A percentile compares a stretch with the other conserved stretches of the same genome.
phyloP scores from a whole-genome alignment of 2,113 vertebrate species.

The Calyptommatus sinebrachiatus region DNA sequence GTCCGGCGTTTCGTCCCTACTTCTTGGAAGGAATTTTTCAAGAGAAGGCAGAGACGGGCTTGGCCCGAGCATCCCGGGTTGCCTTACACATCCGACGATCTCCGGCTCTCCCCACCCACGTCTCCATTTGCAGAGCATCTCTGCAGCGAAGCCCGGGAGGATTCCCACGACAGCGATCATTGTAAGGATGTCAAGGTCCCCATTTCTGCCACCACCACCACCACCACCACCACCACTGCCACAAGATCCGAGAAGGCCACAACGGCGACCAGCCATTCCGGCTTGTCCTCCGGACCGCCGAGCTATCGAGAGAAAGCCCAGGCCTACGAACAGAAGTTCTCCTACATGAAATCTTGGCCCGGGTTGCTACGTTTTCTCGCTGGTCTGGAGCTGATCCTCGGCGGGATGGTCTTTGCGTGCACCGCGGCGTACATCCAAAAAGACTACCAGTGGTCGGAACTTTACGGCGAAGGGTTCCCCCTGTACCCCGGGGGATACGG shows the following conservation, averaged over 20 bases:
- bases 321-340: slow-evolving; percentile 65
- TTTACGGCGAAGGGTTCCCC: slow-evolving; percentile 48
- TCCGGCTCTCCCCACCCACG: slow-evolving; percentile 65
- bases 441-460: slow-evolving; percentile 76
- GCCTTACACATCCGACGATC: slow-evolving; percentile 59
- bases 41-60: slow-evolving; percentile 32
- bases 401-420: slow-evolving; percentile 74
- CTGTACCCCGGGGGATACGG: slow-evolving; percentile 47
- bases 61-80: slow-evolving; percentile 18
- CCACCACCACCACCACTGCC: too few relatives aligned
- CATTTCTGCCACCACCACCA: too few relatives aligned
- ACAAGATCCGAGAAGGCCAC: background rate
- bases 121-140: slow-evolving; percentile 58
- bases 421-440: slow-evolving; percentile 76
- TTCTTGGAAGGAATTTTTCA: slow-evolving; percentile 57
- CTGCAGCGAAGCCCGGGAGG: background rate
- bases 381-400: slow-evolving; percentile 75
- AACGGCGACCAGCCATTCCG: background rate
- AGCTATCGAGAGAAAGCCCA: slow-evolving; percentile 70
- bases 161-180: too few relatives aligned
- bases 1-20: slow-evolving; percentile 47
- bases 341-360: slow-evolving; percentile 72
- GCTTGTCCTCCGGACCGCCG: background rate
- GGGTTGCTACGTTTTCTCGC: slow-evolving; percentile 71
- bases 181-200: background rate